Base-by-base conservation (phyloP, 2,113 vertebrate species). In the Tychaedon coryphoeus region DNA sequence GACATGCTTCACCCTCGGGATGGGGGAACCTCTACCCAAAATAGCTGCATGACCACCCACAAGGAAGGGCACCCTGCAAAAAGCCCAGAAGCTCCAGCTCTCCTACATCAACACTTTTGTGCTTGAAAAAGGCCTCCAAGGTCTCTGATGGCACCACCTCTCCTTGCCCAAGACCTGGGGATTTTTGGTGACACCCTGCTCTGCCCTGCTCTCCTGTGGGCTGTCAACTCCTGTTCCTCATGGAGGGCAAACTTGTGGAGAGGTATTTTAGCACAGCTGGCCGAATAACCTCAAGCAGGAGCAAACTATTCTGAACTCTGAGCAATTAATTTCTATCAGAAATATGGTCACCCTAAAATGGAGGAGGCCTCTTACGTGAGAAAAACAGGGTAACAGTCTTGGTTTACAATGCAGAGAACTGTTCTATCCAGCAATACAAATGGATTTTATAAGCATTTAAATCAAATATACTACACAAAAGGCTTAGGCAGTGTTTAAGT, bases 381-480 rank as follows among this genome's bases (percentile, higher is more conserved):
- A 96, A 90, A 75, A 89, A 72, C 0, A 31, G 28, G 12, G 36
- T 47, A 82, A 66, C 4, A 24, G 34, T 8, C 24, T 76, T 38
- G 43, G 73, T 36, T 86, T 74, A 34, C 23, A 92, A 74, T 31
- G 47, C 28, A 53, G 40, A 56, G 28, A 81, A 64, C 8, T 4
- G 2, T 16, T 91, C 33, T 12, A 60, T 42, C 29, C 36, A 74
- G 53, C 40, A 56, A 60, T 22, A 85, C n/a, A 58, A 88, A 73
- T 19, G 29, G 20, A 33, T 84, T 89, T 91, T 45, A 3, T 58
- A 90, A 34, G 29, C 33, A 88, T 62, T 91, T 71, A 86, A 73
- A 93, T 77, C n/a, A 92, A 95, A 83, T 36, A 60, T 36, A 76
- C 18, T 33, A 47, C 20, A 91, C 9, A 86, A 72, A 91, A 86